A percentile compares a stretch with the other conserved stretches of the same genome.
phyloP scores from a whole-genome alignment of 1,140 invertebrate species.

The Magallana gigas region DNA sequence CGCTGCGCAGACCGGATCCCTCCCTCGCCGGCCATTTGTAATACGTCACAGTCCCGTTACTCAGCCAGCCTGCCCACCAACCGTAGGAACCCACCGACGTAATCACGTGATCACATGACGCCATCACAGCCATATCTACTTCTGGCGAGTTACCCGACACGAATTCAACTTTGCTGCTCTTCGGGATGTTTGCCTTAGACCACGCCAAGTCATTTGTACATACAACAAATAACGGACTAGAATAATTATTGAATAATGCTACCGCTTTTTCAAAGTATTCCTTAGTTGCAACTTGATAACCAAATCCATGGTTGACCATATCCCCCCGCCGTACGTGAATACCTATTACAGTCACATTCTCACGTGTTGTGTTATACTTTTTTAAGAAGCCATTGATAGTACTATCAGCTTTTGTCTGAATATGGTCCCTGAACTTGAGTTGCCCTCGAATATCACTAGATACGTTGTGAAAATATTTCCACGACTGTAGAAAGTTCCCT shows the following conservation, averaged over 20 bases:
- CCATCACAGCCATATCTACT: conserved; percentile 68
- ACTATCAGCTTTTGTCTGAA: conserved; percentile 42
- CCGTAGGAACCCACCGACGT: conserved; percentile 71
- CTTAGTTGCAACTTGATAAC: conserved; percentile 57
- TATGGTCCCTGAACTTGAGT: conserved; percentile 57
- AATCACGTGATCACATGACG: conserved; percentile 69
- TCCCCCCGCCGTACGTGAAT: conserved; percentile 65
- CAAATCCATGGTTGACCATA: conserved; percentile 46
- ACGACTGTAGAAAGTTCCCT: conserved; percentile 61
- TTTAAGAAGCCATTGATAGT: conserved; percentile 44
- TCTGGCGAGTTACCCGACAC: conserved; percentile 35
- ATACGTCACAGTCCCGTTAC: conserved; percentile 67
- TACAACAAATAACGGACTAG: conserved; percentile 55
- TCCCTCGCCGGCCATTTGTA: conserved; percentile 63
- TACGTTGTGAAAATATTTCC: conserved; percentile 62
- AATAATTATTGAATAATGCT: conserved; percentile 50
- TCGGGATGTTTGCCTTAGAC: conserved; percentile 50
- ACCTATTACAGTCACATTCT: conserved; percentile 54
- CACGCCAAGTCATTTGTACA: conserved; percentile 56
- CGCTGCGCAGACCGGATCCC: conserved; percentile 45
- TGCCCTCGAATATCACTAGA: conserved; percentile 52
- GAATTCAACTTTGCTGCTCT: conserved; percentile 33
- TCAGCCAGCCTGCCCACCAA: conserved; percentile 73
- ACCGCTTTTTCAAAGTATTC: conserved; percentile 61
- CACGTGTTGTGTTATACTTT: conserved; percentile 3